Evolutionary conservation across 2,797 vertebrate genomes (phyloP).

Genomic region (Pseudopleuronectes americanus): DNA sequence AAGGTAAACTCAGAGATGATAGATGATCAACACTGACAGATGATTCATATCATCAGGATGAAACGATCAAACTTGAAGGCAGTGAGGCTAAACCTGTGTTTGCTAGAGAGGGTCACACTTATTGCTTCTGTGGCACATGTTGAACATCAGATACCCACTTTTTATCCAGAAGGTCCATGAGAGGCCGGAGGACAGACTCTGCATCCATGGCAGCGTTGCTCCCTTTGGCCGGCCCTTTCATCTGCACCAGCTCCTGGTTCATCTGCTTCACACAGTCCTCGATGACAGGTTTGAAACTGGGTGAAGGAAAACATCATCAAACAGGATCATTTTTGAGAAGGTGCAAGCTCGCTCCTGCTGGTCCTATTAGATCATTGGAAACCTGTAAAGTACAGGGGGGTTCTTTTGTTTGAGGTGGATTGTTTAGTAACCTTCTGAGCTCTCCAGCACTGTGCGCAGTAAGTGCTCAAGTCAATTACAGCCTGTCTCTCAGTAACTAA

Average conservation of each 20-base stretch:
- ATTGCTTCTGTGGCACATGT: background rate
- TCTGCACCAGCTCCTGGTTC: slow-evolving; percentile 92
- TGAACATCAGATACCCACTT: slow-evolving; percentile 82
- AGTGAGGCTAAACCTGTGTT: too few species aligned
- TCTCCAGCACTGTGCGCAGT: slow-evolving; percentile 23
- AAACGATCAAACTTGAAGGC: too few species aligned
- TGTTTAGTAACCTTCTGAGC: slow-evolving; percentile 35
- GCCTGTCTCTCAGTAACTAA: slow-evolving; percentile 26
- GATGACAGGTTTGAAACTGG: slow-evolving; percentile 92
- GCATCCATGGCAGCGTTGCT: slow-evolving; percentile 92
- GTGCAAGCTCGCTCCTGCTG: slow-evolving; percentile 14
- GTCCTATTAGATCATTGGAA: slow-evolving; percentile 21
- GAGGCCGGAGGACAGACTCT: slow-evolving; percentile 91
- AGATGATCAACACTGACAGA: background rate
- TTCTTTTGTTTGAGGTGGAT: slow-evolving; percentile 39
- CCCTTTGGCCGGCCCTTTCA: slow-evolving; percentile 89
- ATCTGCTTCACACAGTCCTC: slow-evolving; percentile 97
- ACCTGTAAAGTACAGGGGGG: slow-evolving; percentile 12
- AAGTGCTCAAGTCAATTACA: slow-evolving; percentile 36
- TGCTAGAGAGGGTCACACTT: too few species aligned
- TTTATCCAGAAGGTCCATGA: slow-evolving; percentile 98
- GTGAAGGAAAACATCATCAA: slow-evolving; percentile 33
- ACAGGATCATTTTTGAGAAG: background rate
- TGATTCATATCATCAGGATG: background rate
- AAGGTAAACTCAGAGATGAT: background rate